Conservation (phyloP, 2,888 invertebrate genomes). For the Drosophila mimetica region DNA sequence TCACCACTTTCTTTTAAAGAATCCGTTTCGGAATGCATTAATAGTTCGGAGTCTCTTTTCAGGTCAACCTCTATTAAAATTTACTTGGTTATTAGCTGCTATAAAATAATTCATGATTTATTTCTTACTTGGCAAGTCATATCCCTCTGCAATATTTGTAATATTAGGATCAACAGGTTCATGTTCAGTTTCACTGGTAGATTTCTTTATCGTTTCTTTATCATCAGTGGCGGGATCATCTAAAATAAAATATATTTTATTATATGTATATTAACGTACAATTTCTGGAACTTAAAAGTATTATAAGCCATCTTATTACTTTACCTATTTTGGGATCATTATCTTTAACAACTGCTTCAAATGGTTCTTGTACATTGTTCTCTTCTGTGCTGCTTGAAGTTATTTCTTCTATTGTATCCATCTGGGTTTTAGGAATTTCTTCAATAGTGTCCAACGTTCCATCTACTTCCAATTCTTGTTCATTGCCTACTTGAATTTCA, state of each 20-base stretch:
- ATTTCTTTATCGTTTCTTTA: neutral
- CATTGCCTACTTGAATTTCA: neutral
- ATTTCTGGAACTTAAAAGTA: neutral
- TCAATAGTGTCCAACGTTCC: neutral
- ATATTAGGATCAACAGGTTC: neutral
- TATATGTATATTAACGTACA: neutral
- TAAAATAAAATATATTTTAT: no score
- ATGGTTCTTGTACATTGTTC: neutral
- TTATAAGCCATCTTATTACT: neutral
- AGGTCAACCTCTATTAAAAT: neutral
- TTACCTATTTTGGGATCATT: constrained; percentile 1
- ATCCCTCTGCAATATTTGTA: neutral
- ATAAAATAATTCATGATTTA: neutral
- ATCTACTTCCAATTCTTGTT: neutral
- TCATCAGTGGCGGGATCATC: neutral
- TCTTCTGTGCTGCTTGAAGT: neutral
- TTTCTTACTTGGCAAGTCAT: neutral
- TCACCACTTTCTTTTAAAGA: neutral
- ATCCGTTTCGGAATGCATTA: neutral
- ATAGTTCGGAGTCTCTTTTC: neutral
- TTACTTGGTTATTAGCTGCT: neutral
- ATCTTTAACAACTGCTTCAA: neutral
- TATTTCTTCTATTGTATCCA: neutral
- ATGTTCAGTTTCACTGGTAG: neutral
- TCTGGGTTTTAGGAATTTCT: neutral